Percentiles rank a stretch among this genome's conserved stretches.
Conservation (phyloP, 2,888 invertebrate species). For the Resseliella maxima region DNA sequence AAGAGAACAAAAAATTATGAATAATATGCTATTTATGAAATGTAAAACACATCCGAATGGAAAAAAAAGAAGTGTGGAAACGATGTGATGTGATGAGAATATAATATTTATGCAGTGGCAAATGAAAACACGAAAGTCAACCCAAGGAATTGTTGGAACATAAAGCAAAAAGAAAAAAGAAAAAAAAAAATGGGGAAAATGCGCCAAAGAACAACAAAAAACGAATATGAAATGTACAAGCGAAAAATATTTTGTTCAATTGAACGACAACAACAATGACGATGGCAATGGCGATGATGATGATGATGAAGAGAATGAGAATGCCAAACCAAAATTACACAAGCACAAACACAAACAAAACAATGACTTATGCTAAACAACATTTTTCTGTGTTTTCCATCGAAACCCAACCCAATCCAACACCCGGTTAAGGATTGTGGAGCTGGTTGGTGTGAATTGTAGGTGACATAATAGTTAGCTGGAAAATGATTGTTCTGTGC, state of each 20-base stretch:
- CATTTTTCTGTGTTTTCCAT: slow-evolving; percentile 14
- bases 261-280: background rate
- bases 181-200: background rate
- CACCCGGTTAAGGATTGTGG: background rate
- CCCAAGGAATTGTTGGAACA: background rate
- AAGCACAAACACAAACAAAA: background rate
- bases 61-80: slow-evolving; percentile 14
- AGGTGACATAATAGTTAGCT: slow-evolving; percentile 35
- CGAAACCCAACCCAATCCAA: background rate
- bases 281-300: background rate
- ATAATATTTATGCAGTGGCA: slow-evolving; percentile 53
- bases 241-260: slow-evolving; percentile 33
- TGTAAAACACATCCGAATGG: slow-evolving; percentile 50
- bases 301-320: too few relatives aligned
- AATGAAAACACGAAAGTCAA: slow-evolving; percentile 30
- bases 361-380: slow-evolving; percentile 23
- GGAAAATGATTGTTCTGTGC: background rate
- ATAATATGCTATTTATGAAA: slow-evolving; percentile 51
- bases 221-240: background rate
- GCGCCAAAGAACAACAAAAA: background rate
- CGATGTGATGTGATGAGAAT: slow-evolving; percentile 51
- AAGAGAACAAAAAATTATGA: slow-evolving; percentile 15
- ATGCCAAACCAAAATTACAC: background rate
- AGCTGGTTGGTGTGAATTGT: slow-evolving; percentile 13
- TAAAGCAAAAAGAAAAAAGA: too few relatives aligned